Conservation (phyloP, 2,888 invertebrate species). For the Unio pictorum region DNA sequence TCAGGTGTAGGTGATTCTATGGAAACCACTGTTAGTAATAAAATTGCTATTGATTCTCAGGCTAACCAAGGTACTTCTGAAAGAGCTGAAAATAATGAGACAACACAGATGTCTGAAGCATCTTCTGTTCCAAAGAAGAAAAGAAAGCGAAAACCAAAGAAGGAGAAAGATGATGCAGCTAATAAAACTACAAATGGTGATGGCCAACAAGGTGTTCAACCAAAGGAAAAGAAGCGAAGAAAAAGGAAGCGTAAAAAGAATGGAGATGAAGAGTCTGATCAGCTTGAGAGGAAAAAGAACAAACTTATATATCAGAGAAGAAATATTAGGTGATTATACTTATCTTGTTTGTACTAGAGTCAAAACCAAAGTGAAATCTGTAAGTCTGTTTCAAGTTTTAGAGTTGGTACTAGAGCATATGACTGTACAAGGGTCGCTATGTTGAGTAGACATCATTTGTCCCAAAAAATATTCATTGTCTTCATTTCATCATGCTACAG, state of each 20-base stretch:
- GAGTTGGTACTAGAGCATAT: background rate
- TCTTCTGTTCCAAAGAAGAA: slow-evolving; percentile 9
- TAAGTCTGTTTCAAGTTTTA: background rate
- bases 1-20: too few species aligned
- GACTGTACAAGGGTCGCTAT: too few species aligned
- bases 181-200: slow-evolving; percentile 18
- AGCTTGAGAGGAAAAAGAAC: slow-evolving; percentile 39
- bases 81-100: too few species aligned
- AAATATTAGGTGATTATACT: slow-evolving; percentile 54
- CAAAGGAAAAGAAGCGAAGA: slow-evolving; percentile 25
- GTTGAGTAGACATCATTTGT: too few species aligned
- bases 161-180: slow-evolving; percentile 10
- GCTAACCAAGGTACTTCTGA: too few species aligned
- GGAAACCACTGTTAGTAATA: too few species aligned
- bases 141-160: slow-evolving; percentile 3
- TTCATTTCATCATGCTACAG: too few species aligned
- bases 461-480: too few species aligned
- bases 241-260: slow-evolving; percentile 39
- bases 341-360: background rate
- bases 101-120: too few species aligned
- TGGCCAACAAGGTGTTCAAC: slow-evolving; percentile 16
- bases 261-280: slow-evolving; percentile 23
- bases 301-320: slow-evolving; percentile 47
- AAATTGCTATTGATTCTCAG: too few species aligned
- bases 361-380: background rate